Base-by-base conservation (phyloP, 2,113 vertebrate species). In the Lutjanus erythropterus region DNA sequence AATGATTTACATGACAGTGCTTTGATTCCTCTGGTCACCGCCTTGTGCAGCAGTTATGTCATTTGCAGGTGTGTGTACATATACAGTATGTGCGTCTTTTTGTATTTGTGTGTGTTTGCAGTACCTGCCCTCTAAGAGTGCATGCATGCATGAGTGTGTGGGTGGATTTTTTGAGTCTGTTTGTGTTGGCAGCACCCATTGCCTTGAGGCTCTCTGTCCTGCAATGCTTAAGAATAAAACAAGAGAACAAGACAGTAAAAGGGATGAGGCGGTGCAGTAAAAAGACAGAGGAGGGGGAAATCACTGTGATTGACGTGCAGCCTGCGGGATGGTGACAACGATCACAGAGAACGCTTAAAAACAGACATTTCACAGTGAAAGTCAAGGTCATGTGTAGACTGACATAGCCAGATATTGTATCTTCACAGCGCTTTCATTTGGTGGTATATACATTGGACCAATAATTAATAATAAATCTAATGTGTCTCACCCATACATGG, bases 241-340 rank as follows among this genome's bases (percentile, higher is more conserved):
- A 62, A 67, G 41, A 64, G 62, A 83, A 78, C 15, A 42, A 76
- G 84, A 75, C 15, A 27, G 69, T 64, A 55, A 75, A 83, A 78
- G 70, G 41, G 59, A 85, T 0, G 80, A 71, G 64, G 82, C 33
- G 27, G 35, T 14, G 10, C 56, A 33, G 50, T 44, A 47, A 23
- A 73, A 56, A 71, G 44, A 61, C 37, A 66, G 47, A 49, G 21
- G 27, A 78, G 27, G n/a, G n/a, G 12, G 21, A 35, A 55, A 56
- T 52, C 33, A 29, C 21, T 23, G 2, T 18, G 73, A 65, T 4
- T 60, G 81, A 71, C 52, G 14, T 53, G 58, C 68, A 33, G 76
- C 37, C 16, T 35, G 31, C 37, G 44, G 55, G 42, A 70, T 21
- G 41, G 8, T 70, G 61, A 81, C 72, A 69, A 23, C 9, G 27